Evolutionary conservation across 1,140 invertebrate genomes (phyloP).

Genomic region (Drosophila seguyi): DNA sequence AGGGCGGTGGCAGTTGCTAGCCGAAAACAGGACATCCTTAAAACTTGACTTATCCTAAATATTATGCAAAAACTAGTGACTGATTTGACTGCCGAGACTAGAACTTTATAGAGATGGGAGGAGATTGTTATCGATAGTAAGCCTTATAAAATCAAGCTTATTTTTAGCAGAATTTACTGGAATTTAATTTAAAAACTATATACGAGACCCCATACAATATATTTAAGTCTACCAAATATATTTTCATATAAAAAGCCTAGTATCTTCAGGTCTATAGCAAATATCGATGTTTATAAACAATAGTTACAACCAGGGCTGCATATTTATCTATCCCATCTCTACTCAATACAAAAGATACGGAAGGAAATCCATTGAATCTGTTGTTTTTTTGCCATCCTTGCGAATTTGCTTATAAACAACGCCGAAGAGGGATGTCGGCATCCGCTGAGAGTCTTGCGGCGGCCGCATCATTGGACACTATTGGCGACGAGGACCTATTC

Average conservation of each 20-base stretch:
- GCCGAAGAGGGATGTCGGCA: slow-evolving; percentile 37
- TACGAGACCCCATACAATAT: too few relatives aligned
- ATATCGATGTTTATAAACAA: slow-evolving; percentile 2
- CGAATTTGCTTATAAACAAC: slow-evolving; percentile 23
- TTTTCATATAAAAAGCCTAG: background rate
- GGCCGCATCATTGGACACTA: slow-evolving; percentile 65
- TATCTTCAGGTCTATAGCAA: background rate
- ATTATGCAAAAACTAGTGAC: slow-evolving; percentile 68
- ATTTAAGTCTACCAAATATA: too few relatives aligned
- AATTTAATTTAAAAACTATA: background rate
- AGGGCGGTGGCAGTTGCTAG: slow-evolving; percentile 34
- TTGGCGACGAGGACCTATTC: slow-evolving; percentile 74
- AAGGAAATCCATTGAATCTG: slow-evolving; percentile 19
- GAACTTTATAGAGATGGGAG: slow-evolving; percentile 16
- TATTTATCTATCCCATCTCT: slow-evolving; percentile 2
- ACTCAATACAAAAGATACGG: slow-evolving; percentile 57
- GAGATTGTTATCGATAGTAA: background rate
- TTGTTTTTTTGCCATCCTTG: slow-evolving; percentile 1
- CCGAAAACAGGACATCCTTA: slow-evolving; percentile 61
- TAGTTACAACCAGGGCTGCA: slow-evolving; percentile 10
- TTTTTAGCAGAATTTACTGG: background rate
- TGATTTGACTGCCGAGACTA: slow-evolving; percentile 22
- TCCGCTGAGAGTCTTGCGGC: slow-evolving; percentile 49
- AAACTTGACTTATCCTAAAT: slow-evolving; percentile 27
- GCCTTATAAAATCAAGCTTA: background rate